Evolutionary conservation across 2,797 vertebrate genomes (phyloP).

Genomic region (Notamacropus eugenii): DNA sequence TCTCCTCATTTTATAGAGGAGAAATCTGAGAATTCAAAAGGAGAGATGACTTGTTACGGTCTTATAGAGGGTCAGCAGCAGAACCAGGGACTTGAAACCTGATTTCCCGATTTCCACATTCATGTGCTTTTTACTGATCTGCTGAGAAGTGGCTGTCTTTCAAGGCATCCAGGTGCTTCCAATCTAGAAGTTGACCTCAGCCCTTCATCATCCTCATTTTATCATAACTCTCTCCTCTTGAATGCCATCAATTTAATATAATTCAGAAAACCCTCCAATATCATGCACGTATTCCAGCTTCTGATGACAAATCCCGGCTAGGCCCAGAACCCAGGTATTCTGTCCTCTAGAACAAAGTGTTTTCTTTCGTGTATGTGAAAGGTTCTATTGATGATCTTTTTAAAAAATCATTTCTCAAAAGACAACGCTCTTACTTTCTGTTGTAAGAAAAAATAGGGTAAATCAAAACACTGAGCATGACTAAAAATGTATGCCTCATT

Average conservation of each 20-base stretch:
- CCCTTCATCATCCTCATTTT: not conserved
- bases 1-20: not conserved
- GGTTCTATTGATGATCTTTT: not conserved
- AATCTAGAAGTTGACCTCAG: not conserved
- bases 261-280: slow-evolving; percentile 63
- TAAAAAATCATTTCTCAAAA: not conserved
- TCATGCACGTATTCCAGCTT: slow-evolving; percentile 42
- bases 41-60: not conserved
- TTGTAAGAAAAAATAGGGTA: not conserved
- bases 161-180: not conserved
- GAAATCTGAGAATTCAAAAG: not conserved
- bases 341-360: not conserved
- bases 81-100: not conserved
- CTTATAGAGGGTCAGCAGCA: not conserved
- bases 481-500: not conserved
- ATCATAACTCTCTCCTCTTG: not conserved
- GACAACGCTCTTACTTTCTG: not conserved
- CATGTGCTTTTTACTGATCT: not conserved
- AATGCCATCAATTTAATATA: slow-evolving; percentile 61
- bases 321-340: not conserved
- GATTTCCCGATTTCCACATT: not conserved
- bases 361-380: not conserved
- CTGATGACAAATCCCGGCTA: slow-evolving; percentile 28
- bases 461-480: not conserved
- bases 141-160: not conserved